Evolutionary conservation across 1,140 invertebrate species (phyloP).

Genomic region (Panagrolaimus sp.): DNA sequence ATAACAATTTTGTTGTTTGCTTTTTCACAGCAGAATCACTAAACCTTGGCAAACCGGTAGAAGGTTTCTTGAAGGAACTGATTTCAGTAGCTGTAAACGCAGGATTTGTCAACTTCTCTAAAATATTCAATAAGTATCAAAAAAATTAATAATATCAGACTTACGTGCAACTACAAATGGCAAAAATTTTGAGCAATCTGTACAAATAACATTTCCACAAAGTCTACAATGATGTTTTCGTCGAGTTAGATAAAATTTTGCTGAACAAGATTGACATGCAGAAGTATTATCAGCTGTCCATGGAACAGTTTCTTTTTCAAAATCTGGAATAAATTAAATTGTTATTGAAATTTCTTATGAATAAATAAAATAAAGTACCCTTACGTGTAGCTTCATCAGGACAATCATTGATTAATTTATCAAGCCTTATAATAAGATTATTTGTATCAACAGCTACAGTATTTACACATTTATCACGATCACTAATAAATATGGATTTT

Average conservation of each 20-base stretch:
- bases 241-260: slow-evolving; percentile 76
- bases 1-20: slow-evolving; percentile 29
- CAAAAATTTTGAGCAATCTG: slow-evolving; percentile 83
- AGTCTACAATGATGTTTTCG: slow-evolving; percentile 90
- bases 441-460: slow-evolving; percentile 87
- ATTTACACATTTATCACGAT: slow-evolving; percentile 72
- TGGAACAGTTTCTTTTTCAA: slow-evolving; percentile 75
- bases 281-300: slow-evolving; percentile 85
- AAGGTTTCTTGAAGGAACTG: slow-evolving; percentile 52
- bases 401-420: slow-evolving; percentile 79
- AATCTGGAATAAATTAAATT: slow-evolving; percentile 62
- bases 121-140: slow-evolving; percentile 31
- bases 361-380: slow-evolving; percentile 60
- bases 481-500: slow-evolving; percentile 6
- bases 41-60: slow-evolving; percentile 18
- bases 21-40: slow-evolving; percentile 16
- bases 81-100: slow-evolving; percentile 31
- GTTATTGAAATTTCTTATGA: slow-evolving; percentile 5
- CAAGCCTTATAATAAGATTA: slow-evolving; percentile 83
- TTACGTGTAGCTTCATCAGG: slow-evolving; percentile 74
- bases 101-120: slow-evolving; percentile 67
- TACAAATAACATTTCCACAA: slow-evolving; percentile 89
- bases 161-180: slow-evolving; percentile 76
- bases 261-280: slow-evolving; percentile 79
- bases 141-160: slow-evolving; percentile 58